These are phyloP conservation scores for Heptranchias perlo DNA, from an alignment of 2,113 vertebrate species.

Conservation along the genomic window DNA sequence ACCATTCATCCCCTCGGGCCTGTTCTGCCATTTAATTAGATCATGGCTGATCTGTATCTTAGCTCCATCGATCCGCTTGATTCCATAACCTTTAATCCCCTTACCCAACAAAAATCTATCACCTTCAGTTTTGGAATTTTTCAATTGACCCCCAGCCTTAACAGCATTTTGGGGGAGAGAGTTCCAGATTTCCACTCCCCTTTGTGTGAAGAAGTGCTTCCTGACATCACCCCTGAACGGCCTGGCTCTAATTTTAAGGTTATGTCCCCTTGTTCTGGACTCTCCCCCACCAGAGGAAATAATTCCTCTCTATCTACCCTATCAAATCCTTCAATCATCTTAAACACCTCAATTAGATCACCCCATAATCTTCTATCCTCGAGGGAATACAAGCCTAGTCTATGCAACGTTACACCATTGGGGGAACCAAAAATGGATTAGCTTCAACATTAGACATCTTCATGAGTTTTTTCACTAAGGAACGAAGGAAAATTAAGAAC, in stretches of 20 bases:
- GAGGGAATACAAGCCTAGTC: neutral
- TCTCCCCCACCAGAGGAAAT: too few relatives aligned
- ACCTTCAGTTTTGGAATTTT: neutral
- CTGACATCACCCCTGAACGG: neutral
- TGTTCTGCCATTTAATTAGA: neutral
- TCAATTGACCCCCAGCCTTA: neutral
- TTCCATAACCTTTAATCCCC: neutral
- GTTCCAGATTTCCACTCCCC: neutral
- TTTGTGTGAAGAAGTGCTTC: neutral
- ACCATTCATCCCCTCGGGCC: neutral
- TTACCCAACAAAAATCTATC: neutral
- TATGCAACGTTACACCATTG: neutral
- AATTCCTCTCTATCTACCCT: too few relatives aligned
- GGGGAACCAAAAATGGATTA: neutral
- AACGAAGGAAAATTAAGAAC: neutral
- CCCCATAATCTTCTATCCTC: neutral
- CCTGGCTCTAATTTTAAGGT: neutral
- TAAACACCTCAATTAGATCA: neutral
- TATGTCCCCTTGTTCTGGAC: neutral
- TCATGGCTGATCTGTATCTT: neutral
- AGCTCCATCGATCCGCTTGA: neutral
- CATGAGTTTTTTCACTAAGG: neutral
- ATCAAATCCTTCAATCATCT: neutral
- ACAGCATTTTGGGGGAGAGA: neutral
- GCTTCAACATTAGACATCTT: neutral